Evolutionary conservation across 1,140 invertebrate genomes (phyloP).

Genomic region (Microplitis mediator): DNA sequence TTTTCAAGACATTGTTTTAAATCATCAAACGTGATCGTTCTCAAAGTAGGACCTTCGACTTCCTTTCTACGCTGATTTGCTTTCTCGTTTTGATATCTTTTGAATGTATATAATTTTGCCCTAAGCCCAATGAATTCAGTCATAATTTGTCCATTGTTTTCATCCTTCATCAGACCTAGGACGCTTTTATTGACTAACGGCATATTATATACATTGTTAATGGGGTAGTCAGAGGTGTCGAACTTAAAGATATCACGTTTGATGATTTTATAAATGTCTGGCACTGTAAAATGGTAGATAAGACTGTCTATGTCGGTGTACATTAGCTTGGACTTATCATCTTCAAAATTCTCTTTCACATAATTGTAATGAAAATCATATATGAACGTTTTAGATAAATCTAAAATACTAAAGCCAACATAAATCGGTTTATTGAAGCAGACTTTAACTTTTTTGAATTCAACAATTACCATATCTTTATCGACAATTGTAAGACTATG

Average conservation of each 20-base stretch:
- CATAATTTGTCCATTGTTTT: constrained; percentile 8
- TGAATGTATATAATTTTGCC: constrained; percentile 16
- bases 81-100: background rate
- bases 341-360: no score
- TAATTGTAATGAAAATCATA: no score
- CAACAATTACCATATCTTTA: background rate
- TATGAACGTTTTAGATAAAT: background rate
- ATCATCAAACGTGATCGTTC: constrained; percentile 18
- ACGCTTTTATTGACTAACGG: no score
- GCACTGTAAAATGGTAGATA: no score
- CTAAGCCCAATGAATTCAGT: constrained; percentile 20
- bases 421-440: constrained; percentile 15
- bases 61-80: background rate
- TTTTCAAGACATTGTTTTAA: constrained; percentile 17
- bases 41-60: background rate
- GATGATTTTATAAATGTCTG: no score
- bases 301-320: no score
- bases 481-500: background rate
- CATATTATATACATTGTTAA: no score
- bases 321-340: no score
- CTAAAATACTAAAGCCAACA: background rate
- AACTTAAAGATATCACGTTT: no score
- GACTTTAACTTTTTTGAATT: background rate
- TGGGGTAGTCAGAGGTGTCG: no score
- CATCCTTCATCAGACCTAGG: no score